Percentiles rank a stretch among this genome's conserved stretches.
These are phyloP conservation scores for Poeciliopsis prolifica DNA, from an alignment of 2,113 vertebrate species.

Conservation along the genomic window DNA sequence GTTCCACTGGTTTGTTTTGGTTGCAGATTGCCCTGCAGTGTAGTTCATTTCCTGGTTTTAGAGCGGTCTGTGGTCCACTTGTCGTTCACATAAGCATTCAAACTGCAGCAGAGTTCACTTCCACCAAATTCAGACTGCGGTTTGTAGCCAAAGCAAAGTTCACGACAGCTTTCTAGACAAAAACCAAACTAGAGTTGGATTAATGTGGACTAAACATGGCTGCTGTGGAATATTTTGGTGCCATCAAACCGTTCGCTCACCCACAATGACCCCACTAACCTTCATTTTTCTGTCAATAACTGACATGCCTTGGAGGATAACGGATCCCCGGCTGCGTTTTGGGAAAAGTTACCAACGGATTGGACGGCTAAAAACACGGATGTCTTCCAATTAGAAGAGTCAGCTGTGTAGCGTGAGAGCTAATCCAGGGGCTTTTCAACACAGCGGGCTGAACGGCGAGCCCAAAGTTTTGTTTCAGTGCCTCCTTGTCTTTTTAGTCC, in stretches of 20 bases:
- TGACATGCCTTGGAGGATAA: slow-evolving; percentile 45
- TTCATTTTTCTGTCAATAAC: slow-evolving; percentile 38
- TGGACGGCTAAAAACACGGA: slow-evolving; percentile 52
- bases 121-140: too few relatives aligned
- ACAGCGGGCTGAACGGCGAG: slow-evolving; percentile 66
- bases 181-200: too few relatives aligned
- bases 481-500: slow-evolving; percentile 64
- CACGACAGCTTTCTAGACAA: too few relatives aligned
- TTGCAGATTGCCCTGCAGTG: too few relatives aligned
- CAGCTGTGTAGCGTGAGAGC: slow-evolving; percentile 64
- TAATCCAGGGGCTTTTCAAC: slow-evolving; percentile 67
- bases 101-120: too few relatives aligned
- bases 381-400: slow-evolving; percentile 73
- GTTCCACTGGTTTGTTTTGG: too few relatives aligned
- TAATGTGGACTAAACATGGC: too few relatives aligned
- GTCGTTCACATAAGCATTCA: too few relatives aligned
- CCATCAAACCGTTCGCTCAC: slow-evolving; percentile 11
- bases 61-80: too few relatives aligned
- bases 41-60: too few relatives aligned
- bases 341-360: slow-evolving; percentile 64
- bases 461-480: slow-evolving; percentile 71
- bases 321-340: slow-evolving; percentile 54
- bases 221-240: not conserved
- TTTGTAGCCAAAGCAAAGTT: too few relatives aligned
- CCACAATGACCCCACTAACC: slow-evolving; percentile 31